Base-by-base conservation (phyloP, 1,140 invertebrate species). In the Babylonia areolata region DNA sequence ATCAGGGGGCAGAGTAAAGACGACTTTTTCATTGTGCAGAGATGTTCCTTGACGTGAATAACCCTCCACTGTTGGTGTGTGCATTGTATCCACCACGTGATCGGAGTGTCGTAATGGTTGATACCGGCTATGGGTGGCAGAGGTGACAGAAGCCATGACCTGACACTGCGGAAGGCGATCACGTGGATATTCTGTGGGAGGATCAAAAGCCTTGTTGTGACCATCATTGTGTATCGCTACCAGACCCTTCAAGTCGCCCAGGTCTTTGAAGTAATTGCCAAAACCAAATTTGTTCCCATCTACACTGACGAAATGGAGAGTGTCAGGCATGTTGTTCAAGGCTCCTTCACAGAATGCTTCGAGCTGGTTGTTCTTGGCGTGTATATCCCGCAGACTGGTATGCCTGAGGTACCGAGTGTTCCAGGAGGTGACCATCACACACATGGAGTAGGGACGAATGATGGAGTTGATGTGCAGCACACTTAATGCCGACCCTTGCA, bases 401-500 rank as follows among this genome's bases (percentile, higher is more conserved):
- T 88, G 81, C 37, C 79, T 71, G 17, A 88, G 77, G 42, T 86
- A 86, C 33, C 82, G 80, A 1, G 84, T 35, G 40, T 86, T 71
- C 35, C 64, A 12, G 28, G n/a, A 15, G 31, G 33, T 40, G 12
- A 88, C n/a, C 33, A 42, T 31, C 20, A 85, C 83, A 35, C 82
- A 81, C 20, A 71, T 33, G 33, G 71, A 78, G 71, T 73, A 86
- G 37, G 85, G 85, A 2, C 17, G 17, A 33, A 84, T 39, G 2
- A 86, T 46, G 11, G 81, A 64, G 39, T 84, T 77, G 33, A 75
- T 40, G 33, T 86, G 64, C 9, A 88, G 77, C 5, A 11, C 1
- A 37, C 51, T n/a, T n/a, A 88, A 71, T 6, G 39, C 73, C 0
- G 87, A 86, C 2, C 84, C 84, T 64, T 87, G 86, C 37, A 88